Conservation (phyloP, 1,140 invertebrate genomes). For the Trachymyrmex cornetzi region DNA sequence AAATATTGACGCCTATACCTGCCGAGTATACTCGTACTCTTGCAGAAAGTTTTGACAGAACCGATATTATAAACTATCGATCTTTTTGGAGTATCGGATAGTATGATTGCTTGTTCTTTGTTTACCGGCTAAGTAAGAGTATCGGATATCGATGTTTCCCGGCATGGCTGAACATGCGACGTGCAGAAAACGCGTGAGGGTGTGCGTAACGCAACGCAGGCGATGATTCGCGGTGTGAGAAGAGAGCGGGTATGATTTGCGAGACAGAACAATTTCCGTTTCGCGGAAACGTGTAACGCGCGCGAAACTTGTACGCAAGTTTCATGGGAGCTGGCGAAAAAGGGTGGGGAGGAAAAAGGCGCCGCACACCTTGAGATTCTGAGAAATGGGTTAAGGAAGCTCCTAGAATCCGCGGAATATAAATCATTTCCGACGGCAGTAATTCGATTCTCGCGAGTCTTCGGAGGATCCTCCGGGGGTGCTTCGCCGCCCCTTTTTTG, state of each 20-base stretch:
- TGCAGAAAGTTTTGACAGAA: conserved; percentile 51
- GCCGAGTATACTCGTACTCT: conserved; percentile 28
- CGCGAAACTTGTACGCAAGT: conserved; percentile 65
- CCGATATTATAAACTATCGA: conserved; percentile 61
- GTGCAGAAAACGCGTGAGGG: neutral
- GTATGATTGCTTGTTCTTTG: conserved; percentile 57
- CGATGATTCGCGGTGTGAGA: conserved; percentile 41
- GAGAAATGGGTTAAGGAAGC: conserved; percentile 77
- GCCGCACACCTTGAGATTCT: conserved; percentile 68
- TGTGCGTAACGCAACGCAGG: conserved; percentile 41
- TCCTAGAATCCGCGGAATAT: conserved; percentile 75
- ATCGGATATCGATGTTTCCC: conserved; percentile 52
- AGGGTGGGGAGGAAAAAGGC: conserved; percentile 39
- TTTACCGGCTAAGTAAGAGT: conserved; percentile 46
- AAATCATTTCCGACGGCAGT: conserved; percentile 76
- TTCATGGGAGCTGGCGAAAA: conserved; percentile 49
- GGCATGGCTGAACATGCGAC: conserved; percentile 5
- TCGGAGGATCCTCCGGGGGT: conserved; percentile 48
- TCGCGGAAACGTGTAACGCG: conserved; percentile 75
- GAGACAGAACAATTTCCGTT: conserved; percentile 78
- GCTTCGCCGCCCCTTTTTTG: conserved; percentile 36
- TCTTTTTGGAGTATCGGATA: conserved; percentile 48
- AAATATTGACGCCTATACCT: conserved; percentile 48
- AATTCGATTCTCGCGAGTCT: conserved; percentile 75
- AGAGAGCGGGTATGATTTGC: conserved; percentile 71